phyloP scores from a whole-genome alignment of 2,888 invertebrate species.

The Morinoia aosen region DNA sequence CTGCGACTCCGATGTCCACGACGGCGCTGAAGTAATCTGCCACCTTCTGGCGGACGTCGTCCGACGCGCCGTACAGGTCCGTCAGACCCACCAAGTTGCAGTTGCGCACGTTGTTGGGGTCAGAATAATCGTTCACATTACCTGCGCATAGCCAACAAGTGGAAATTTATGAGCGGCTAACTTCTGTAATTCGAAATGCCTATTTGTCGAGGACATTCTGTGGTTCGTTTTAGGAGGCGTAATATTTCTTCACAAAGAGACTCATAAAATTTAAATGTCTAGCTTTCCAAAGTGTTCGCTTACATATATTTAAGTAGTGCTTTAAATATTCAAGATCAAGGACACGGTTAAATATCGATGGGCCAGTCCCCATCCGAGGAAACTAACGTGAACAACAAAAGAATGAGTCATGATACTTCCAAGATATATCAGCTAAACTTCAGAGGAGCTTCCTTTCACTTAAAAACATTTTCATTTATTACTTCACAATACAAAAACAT shows the following conservation, averaged over 20 bases:
- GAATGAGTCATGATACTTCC: neutral
- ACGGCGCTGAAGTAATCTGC: constrained; percentile 71
- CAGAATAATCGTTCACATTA: constrained; percentile 58
- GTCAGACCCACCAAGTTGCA: constrained; percentile 72
- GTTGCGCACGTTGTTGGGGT: constrained; percentile 70
- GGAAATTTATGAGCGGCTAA: neutral
- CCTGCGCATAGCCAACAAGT: constrained; percentile 47
- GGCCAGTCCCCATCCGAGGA: neutral
- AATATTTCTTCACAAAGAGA: neutral
- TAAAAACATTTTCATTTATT: neutral
- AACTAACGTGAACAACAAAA: neutral
- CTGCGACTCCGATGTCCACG: constrained; percentile 71
- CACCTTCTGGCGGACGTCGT: constrained; percentile 70
- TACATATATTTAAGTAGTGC: too few relatives aligned
- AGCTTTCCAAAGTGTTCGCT: too few relatives aligned
- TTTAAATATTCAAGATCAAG: too few relatives aligned
- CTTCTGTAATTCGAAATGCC: neutral
- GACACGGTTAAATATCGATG: too few relatives aligned
- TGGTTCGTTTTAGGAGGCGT: neutral
- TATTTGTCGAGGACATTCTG: neutral
- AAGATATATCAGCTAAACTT: neutral
- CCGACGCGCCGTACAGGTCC: constrained; percentile 71
- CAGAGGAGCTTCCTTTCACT: neutral
- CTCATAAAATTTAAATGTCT: too few relatives aligned
- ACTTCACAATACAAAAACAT: neutral